phyloP scores from a whole-genome alignment of 2,888 invertebrate species.

The Lamellibrachia columna region DNA sequence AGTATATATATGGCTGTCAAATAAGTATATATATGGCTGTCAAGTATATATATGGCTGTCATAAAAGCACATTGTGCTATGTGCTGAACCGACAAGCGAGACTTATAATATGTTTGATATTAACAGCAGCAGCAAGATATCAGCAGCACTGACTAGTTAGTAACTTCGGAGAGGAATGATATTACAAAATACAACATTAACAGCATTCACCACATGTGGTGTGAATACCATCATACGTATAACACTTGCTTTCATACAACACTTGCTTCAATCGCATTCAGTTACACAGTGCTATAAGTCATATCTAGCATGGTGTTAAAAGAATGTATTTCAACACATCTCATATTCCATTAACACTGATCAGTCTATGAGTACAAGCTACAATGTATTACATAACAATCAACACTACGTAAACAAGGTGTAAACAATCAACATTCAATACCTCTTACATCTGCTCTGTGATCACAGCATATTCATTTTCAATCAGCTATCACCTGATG shows the following conservation, averaged over 20 bases:
- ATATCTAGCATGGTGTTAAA: background rate
- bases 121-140: no score
- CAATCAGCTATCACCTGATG: background rate
- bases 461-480: background rate
- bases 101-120: no score
- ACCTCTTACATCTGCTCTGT: background rate
- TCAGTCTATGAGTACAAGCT: background rate
- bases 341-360: background rate
- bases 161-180: no score
- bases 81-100: no score
- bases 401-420: background rate
- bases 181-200: no score
- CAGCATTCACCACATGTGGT: no score
- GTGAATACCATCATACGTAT: no score
- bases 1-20: background rate
- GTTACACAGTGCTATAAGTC: background rate
- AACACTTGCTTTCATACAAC: background rate
- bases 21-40: background rate
- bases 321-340: background rate
- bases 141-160: no score
- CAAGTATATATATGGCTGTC: background rate
- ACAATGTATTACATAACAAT: background rate
- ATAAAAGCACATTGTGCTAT: no score
- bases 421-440: background rate
- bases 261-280: background rate